These are phyloP conservation scores for Tipula helvola DNA, from an alignment of 2,888 invertebrate genomes.

Conservation along the genomic window DNA sequence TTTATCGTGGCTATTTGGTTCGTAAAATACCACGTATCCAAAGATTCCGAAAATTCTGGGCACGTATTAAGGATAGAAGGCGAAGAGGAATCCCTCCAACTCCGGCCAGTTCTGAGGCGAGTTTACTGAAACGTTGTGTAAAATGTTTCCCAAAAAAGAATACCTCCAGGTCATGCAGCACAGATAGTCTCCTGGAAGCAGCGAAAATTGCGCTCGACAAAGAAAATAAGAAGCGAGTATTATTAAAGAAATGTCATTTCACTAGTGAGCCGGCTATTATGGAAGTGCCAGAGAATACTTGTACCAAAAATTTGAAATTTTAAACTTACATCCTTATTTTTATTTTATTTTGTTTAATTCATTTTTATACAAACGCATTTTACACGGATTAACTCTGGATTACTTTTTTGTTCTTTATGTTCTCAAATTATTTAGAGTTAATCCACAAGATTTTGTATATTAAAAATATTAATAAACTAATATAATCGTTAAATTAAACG, in stretches of 20 bases:
- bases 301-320: neutral
- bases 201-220: neutral
- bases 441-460: slow-evolving; percentile 13
- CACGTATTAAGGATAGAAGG: neutral
- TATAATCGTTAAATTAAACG: neutral
- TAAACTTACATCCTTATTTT: neutral
- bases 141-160: neutral
- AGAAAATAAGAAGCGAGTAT: neutral
- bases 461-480: neutral
- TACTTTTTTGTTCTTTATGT: slow-evolving; percentile 9
- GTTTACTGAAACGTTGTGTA: neutral
- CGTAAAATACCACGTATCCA: slow-evolving; percentile 18
- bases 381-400: slow-evolving; percentile 14
- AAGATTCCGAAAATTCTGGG: neutral
- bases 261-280: neutral
- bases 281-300: neutral
- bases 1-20: slow-evolving; percentile 8
- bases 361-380: slow-evolving; percentile 7
- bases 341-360: neutral
- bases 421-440: slow-evolving; percentile 8
- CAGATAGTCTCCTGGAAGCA: neutral
- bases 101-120: neutral
- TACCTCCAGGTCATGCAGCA: neutral
- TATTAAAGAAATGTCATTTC: neutral
- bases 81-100: neutral